Base-by-base conservation (phyloP, 1,140 invertebrate genomes). In the Plutomurus gul region DNA sequence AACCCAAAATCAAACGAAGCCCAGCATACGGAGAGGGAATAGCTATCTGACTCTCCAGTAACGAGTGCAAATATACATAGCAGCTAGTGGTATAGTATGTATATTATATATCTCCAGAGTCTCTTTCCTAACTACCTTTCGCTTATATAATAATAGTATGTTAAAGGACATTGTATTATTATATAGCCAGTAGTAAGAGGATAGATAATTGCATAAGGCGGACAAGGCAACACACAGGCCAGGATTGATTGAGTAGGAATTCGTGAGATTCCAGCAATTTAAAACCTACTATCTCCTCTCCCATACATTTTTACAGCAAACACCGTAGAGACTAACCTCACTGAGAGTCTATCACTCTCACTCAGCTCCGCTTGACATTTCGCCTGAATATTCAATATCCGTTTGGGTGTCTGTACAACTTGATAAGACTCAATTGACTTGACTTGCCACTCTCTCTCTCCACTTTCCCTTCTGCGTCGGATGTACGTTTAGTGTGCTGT, bases 311-410 rank as follows among this genome's bases (percentile, higher is more conserved):
- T 76, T 77, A 39, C 30, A 18, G 75, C 56, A 77, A 70, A 70
- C 51, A 77, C 18, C 5, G 49, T 25, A 13, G 49, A 13, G 49
- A 30, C 3, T 56, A 16, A 33, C 10, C 36, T n/a, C 49, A 72
- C 11, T 7, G 33, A 10, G 75, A 33, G 40, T 33, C 47, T 78
- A 71, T 78, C 76, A 47, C 70, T 71, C 43, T 13, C 30, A 71
- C 30, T 47, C 76, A 78, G 39, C n/a, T 49, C 39, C 56, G 25
- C 49, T 75, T 79, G 78, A 75, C 74, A 80, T 72, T 80, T 76
- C 25, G 51, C 40, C 78, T 80, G 74, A 76, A 80, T 75, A 80
- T 75, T 75, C 73, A 80, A 76, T 80, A 47, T 80, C 36, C 49
- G 49, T 80, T 49, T 71, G 79, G 22, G 25, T 56, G 65, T 70